Percentiles rank a stretch among this genome's conserved stretches.
These are phyloP conservation scores for Talpa occidentalis DNA, from an alignment of 2,113 vertebrate species.

Conservation along the genomic window DNA sequence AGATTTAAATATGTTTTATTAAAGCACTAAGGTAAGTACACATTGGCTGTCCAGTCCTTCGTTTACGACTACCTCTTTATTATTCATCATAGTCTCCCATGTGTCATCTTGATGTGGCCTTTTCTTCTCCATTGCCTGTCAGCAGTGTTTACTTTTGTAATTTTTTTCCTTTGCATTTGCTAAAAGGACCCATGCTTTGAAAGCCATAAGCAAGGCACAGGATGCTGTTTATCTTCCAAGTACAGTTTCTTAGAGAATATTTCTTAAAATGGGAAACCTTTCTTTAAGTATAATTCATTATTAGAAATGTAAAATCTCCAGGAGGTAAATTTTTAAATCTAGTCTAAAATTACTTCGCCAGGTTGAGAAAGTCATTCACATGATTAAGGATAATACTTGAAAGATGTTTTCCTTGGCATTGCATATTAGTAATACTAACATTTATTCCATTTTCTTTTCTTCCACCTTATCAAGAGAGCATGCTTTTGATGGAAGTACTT, in stretches of 20 bases:
- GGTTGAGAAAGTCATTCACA: background rate
- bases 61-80: background rate
- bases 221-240: background rate
- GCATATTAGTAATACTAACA: background rate
- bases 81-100: background rate
- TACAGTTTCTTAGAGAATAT: background rate
- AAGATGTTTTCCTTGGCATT: background rate
- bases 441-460: background rate
- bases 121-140: background rate
- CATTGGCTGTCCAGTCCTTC: background rate
- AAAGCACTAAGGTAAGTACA: background rate
- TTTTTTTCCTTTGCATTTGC: background rate
- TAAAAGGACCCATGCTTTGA: background rate
- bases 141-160: background rate
- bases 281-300: background rate
- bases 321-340: background rate
- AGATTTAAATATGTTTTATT: background rate
- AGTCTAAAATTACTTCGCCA: conserved; percentile 1
- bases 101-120: background rate
- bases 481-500: background rate
- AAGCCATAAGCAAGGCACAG: background rate
- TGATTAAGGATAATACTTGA: background rate
- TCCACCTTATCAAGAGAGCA: background rate
- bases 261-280: background rate
- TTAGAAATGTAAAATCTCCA: background rate